Conservation (phyloP, 2,113 vertebrate genomes). For the Bos javanicus region DNA sequence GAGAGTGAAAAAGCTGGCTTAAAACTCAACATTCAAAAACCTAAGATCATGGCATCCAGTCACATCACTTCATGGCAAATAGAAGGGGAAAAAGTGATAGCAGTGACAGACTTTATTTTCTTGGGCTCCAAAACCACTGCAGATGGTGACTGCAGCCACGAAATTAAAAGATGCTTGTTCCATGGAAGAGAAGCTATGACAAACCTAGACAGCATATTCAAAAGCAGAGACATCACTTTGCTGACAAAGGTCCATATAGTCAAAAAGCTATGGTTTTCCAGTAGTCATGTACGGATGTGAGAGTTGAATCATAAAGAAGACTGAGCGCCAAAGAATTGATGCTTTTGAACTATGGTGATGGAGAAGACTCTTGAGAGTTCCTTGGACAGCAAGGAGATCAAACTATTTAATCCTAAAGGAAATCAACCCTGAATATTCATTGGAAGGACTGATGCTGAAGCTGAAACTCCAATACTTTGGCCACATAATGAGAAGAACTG, state of each 20-base stretch:
- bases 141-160: neutral
- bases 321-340: neutral
- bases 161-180: neutral
- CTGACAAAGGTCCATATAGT: neutral
- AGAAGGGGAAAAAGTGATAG: neutral
- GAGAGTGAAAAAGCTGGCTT: neutral
- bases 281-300: neutral
- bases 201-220: neutral
- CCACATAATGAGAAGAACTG: neutral
- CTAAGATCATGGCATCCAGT: neutral
- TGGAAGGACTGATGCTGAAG: neutral
- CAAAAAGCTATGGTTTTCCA: neutral
- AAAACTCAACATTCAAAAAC: neutral
- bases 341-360: neutral
- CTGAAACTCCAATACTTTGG: neutral
- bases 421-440: neutral
- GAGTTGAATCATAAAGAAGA: neutral
- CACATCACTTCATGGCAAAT: neutral
- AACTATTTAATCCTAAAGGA: neutral
- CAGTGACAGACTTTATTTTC: neutral
- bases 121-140: neutral
- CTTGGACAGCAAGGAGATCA: neutral
- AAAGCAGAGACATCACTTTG: neutral
- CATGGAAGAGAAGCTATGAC: neutral
- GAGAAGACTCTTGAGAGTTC: neutral